phyloP scores from a whole-genome alignment of 2,113 vertebrate genomes.

The Gopherus flavomarginatus region DNA sequence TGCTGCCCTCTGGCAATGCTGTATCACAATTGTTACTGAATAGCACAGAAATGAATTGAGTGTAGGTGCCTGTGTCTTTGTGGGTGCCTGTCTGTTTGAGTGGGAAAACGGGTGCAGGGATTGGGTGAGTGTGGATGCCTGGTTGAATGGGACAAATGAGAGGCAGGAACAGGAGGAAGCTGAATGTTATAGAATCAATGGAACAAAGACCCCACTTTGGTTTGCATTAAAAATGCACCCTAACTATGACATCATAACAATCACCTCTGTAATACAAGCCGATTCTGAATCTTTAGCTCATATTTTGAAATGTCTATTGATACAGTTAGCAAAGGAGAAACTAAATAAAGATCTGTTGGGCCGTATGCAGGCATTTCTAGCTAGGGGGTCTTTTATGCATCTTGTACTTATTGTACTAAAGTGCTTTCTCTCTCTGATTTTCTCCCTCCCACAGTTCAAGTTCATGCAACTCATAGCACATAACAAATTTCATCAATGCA shows the following conservation, averaged over 20 bases:
- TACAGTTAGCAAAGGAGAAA: background rate
- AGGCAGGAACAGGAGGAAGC: background rate
- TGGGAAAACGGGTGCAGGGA: background rate
- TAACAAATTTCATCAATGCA: background rate
- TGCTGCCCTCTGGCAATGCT: too few species aligned
- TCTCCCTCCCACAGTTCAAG: background rate
- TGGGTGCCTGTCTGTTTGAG: background rate
- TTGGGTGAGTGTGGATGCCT: background rate
- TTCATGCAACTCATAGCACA: background rate
- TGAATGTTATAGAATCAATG: background rate
- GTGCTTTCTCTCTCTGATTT: background rate
- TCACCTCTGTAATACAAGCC: background rate
- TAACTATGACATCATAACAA: background rate
- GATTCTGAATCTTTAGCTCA: background rate
- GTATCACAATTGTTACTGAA: background rate
- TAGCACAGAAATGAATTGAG: background rate
- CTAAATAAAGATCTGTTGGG: background rate
- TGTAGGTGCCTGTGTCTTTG: background rate
- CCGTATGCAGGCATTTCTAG: accelerated
- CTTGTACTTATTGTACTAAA: background rate
- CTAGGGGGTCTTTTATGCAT: background rate
- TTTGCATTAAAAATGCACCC: background rate
- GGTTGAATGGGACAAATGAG: background rate
- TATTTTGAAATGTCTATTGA: background rate
- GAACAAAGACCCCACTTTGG: background rate